Evolutionary conservation across 1,140 invertebrate species (phyloP), one percentile per base, ranked within the genome.

Genomic region (Calliopsis andreniformis): DNA sequence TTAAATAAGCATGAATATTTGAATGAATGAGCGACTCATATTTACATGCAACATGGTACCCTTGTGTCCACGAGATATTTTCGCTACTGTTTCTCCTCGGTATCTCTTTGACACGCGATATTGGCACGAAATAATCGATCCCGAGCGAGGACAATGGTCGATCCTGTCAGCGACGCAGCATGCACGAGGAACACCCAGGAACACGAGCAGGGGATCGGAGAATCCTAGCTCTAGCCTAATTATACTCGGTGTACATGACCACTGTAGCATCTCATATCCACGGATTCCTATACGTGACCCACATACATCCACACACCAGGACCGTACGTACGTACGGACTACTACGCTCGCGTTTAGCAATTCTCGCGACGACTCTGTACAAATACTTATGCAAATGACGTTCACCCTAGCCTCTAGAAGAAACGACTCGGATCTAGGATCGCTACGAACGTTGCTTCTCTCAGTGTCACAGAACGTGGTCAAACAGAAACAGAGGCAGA

Each of bases 181-280:
- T 12, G 28, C 32, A 64, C 51, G 80, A 85, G 83, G 87, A 87
- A 85, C 82, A 80, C 84, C 77, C 78, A 45, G 58, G 42, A 75
- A 55, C 76, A 75, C 73, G 62, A 28, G 5, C 35, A n/a, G 76
- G 77, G 70, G 56, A 78, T 81, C 68, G 39, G 78, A 66, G 61
- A 78, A 49, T 77, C 78, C 72, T 82, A 81, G 63, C 59, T 67
- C 84, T 89, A 85, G 80, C 81, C 80, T 87, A 87, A 81, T 81
- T 77, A 78, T 82, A 61, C 63, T 76, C 72, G 61, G 76, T 64
- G 80, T 69, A 83, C 79, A 79, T 73, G 77, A 59, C 77, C 75
- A 70, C 32, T 79, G 75, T 83, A 76, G 78, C 53, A 79, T 58
- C 80, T 79, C 77, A 79, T 83, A 70, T 59, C 59, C 71, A 71